phyloP scores from a whole-genome alignment of 2,888 invertebrate genomes.

The Sympetrum striolatum region DNA sequence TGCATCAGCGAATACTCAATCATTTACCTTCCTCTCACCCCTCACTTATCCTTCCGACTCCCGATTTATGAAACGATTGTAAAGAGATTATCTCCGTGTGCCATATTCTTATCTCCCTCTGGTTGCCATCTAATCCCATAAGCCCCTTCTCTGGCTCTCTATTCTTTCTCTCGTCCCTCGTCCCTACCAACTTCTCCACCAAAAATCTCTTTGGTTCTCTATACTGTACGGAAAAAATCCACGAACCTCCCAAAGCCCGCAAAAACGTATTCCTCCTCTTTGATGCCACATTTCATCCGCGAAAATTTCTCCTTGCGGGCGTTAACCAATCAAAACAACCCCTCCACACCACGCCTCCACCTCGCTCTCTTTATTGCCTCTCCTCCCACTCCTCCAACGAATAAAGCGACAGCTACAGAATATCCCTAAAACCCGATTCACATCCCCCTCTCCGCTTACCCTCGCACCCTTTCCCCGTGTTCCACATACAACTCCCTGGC shows the following conservation, averaged over 20 bases:
- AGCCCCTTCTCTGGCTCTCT: slow-evolving; percentile 1
- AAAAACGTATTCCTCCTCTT: slow-evolving; percentile 16
- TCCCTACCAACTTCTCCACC: not conserved
- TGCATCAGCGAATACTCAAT: not conserved
- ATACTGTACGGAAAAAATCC: not conserved
- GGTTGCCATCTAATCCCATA: slow-evolving; percentile 22
- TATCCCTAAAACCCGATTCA: slow-evolving; percentile 23
- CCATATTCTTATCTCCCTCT: slow-evolving; percentile 26
- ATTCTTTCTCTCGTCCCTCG: not conserved
- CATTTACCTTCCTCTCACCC: not conserved
- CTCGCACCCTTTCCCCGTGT: not conserved
- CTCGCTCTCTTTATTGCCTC: not conserved
- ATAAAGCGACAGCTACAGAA: slow-evolving; percentile 42
- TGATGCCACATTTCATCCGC: slow-evolving; percentile 29
- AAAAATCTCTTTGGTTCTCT: slow-evolving; percentile 9
- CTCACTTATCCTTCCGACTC: not conserved
- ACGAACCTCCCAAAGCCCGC: not conserved
- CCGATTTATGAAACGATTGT: slow-evolving; percentile 24
- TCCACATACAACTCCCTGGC: not conserved
- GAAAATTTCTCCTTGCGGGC: slow-evolving; percentile 24
- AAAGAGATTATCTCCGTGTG: slow-evolving; percentile 40
- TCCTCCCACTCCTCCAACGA: not conserved
- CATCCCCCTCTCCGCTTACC: not conserved
- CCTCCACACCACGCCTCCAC: not conserved
- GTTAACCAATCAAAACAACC: slow-evolving; percentile 37